Conservation (phyloP, 2,113 vertebrate species). For the Pseudorectes ferrugineus region DNA sequence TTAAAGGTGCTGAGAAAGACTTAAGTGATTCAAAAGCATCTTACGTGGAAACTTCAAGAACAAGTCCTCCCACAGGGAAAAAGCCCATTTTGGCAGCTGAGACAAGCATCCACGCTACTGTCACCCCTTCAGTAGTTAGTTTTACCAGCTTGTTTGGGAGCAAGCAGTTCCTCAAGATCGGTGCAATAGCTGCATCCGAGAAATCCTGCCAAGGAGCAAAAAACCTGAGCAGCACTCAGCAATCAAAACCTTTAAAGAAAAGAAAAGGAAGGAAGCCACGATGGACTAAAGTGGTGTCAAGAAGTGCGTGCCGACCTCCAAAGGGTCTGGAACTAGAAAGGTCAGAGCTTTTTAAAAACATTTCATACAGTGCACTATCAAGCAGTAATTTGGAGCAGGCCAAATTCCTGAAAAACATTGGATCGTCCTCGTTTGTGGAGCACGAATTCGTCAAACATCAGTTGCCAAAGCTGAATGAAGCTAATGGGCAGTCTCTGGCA, state of each 20-base stretch:
- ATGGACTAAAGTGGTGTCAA: conserved; percentile 88
- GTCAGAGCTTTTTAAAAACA: conserved; percentile 75
- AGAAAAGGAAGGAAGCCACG: conserved; percentile 87
- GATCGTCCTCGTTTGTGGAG: conserved; percentile 64
- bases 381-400: conserved; percentile 64
- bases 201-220: conserved; percentile 72
- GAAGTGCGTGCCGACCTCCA: conserved; percentile 57
- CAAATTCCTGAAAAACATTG: conserved; percentile 70
- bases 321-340: conserved; percentile 74
- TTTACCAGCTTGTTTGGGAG: conserved; percentile 78
- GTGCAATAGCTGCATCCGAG: conserved; percentile 68
- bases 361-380: conserved; percentile 63
- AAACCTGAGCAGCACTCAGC: conserved; percentile 67
- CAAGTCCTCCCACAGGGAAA: conserved; percentile 61
- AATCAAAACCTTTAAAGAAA: conserved; percentile 86
- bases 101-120: conserved; percentile 60
- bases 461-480: conserved; percentile 74
- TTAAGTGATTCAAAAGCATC: conserved; percentile 59
- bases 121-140: conserved; percentile 77
- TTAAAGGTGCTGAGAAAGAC: conserved; percentile 68
- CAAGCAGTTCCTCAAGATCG: conserved; percentile 77
- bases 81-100: conserved; percentile 67
- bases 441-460: conserved; percentile 73
- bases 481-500: conserved; percentile 52
- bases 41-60: conserved; percentile 67